Evolutionary conservation across 2,888 invertebrate genomes (phyloP).

Genomic region (Catocala nupta): DNA sequence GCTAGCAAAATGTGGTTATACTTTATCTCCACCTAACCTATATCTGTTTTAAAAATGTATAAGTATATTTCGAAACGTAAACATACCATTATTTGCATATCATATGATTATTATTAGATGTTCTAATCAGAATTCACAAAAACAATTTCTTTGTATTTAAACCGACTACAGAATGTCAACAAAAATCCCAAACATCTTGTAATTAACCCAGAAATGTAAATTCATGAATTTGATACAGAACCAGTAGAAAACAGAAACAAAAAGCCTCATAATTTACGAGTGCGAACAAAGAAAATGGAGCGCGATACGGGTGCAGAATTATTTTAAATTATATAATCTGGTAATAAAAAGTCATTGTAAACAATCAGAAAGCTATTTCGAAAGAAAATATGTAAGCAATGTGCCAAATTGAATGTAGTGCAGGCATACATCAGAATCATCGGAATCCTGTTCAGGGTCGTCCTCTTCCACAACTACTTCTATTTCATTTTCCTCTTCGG

Average conservation of each 20-base stretch:
- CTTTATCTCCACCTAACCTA: no score
- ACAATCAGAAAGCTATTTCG: conserved; percentile 9
- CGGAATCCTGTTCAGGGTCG: conserved; percentile 78
- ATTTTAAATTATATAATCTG: background rate
- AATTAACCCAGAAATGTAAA: conserved; percentile 11
- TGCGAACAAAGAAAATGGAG: background rate
- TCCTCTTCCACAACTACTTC: conserved; percentile 81
- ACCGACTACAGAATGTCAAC: background rate
- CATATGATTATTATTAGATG: background rate
- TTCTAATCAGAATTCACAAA: background rate
- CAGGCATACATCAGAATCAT: conserved; percentile 78
- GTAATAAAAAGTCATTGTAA: conserved; percentile 11
- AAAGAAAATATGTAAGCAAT: conserved; percentile 29
- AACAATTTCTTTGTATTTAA: background rate
- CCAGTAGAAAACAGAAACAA: background rate
- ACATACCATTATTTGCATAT: background rate
- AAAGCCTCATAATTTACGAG: background rate
- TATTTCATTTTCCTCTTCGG: conserved; percentile 82
- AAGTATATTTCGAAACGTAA: background rate
- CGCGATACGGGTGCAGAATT: background rate
- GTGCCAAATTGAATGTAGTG: conserved; percentile 39
- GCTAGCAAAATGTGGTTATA: no score
- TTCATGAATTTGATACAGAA: conserved; percentile 5
- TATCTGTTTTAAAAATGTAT: no score
- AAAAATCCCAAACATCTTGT: conserved; percentile 7